Base-by-base conservation (phyloP, 1,140 invertebrate species). In the Sycophaga agraensis region DNA sequence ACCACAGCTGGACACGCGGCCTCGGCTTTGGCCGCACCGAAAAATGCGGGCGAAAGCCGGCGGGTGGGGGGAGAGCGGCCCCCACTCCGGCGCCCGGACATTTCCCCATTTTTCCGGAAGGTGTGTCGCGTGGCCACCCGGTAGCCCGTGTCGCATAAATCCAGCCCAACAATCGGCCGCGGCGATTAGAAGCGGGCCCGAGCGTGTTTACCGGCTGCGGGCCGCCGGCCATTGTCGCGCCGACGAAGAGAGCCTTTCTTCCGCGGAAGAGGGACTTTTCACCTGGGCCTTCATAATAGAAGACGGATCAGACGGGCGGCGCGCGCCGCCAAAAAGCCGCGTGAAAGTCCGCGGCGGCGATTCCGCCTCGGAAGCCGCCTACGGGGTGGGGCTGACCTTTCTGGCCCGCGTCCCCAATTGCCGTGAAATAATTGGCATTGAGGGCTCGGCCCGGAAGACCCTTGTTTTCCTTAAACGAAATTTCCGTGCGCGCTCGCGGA, bases 101-200 rank as follows among this genome's bases (percentile, higher is more conserved):
- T 46, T 57, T 48, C 43, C 55, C 55, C 55, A 57, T 35, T 57
- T 57, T 57, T 11, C 45, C 34, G 21, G 40, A 37, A 48, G 43
- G 43, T 46, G 42, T 17, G 58, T 45, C 58, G 49, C 49, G 49
- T 54, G 59, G 40, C 59, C 58, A 60, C 49, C 58, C 39, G 49
- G 59, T 28, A 28, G 5, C 21, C 21, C 14, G 4, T 11, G 1
- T 34, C 50, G 48, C 49, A 53, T 60, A 60, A 60, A 61, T 59
- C 28, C 24, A 51, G 21, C 14, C 3, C 21, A 14, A 49, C 56
- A 49, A 58, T 54, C 43, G 59, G n/a, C n/a, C 59, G 24, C 40
- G 8, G 48, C 59, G 24, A 61, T 61, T 61, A 61, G 24, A 58
- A 24, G 34, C 31, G 24, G 5, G 5, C 4, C 16, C 2, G 5